These are phyloP conservation scores for Pyrgilauda ruficollis DNA, from an alignment of 2,113 vertebrate species.

Conservation along the genomic window DNA sequence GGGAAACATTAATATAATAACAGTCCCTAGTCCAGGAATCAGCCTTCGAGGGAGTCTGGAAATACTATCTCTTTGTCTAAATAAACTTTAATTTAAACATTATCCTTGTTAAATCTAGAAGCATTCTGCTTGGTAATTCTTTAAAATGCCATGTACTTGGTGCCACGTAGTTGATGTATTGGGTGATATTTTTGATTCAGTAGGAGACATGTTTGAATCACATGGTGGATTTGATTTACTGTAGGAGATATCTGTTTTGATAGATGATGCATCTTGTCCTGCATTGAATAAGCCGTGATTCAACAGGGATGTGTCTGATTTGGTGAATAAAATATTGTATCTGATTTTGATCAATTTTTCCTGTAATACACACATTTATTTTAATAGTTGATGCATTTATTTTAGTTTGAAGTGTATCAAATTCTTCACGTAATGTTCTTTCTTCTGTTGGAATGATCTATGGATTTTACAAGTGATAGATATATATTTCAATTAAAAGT, in stretches of 20 bases:
- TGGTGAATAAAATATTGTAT: slow-evolving; percentile 73
- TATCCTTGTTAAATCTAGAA: slow-evolving; percentile 32
- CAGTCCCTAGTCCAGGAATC: background rate
- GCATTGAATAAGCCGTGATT: slow-evolving; percentile 74
- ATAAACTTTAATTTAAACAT: slow-evolving; percentile 55
- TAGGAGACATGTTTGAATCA: slow-evolving; percentile 59
- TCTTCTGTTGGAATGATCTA: slow-evolving; percentile 68
- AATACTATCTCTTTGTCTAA: slow-evolving; percentile 34
- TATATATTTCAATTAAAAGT: slow-evolving; percentile 69
- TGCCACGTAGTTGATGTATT: slow-evolving; percentile 67
- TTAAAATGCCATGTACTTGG: slow-evolving; percentile 64
- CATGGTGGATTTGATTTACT: slow-evolving; percentile 72
- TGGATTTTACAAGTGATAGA: slow-evolving; percentile 50
- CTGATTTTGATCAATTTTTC: slow-evolving; percentile 77
- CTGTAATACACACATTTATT: slow-evolving; percentile 72
- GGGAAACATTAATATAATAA: background rate
- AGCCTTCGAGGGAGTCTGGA: background rate
- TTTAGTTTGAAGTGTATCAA: slow-evolving; percentile 69
- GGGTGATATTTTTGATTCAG: slow-evolving; percentile 69
- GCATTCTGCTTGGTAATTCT: slow-evolving; percentile 45
- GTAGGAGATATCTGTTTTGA: slow-evolving; percentile 67
- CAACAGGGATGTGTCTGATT: slow-evolving; percentile 71
- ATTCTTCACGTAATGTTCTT: slow-evolving; percentile 48
- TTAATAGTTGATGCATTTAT: slow-evolving; percentile 74
- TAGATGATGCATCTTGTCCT: slow-evolving; percentile 72